phyloP scores from a whole-genome alignment of 2,888 invertebrate genomes.

The Sarcophaga rosellei region DNA sequence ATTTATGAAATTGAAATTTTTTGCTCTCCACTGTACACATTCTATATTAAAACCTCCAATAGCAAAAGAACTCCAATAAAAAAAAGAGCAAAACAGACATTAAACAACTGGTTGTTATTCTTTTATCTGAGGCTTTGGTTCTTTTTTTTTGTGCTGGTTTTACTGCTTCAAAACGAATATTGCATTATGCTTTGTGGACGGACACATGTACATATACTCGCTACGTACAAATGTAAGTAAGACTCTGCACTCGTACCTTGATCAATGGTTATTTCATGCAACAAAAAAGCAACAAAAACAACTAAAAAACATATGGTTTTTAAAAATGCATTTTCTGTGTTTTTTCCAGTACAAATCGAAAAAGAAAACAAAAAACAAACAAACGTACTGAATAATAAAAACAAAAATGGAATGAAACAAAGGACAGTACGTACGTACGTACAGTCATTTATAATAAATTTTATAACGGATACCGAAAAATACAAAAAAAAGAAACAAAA shows the following conservation, averaged over 20 bases:
- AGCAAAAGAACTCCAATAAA: neutral
- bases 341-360: constrained; percentile 19
- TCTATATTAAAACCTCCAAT: neutral
- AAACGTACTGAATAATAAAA: constrained; percentile 8
- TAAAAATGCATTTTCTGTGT: constrained; percentile 68
- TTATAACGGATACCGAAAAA: constrained; percentile 50
- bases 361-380: constrained; percentile 29
- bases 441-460: constrained; percentile 56
- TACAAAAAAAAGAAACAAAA: neutral
- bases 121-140: neutral
- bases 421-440: neutral
- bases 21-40: constrained; percentile 11
- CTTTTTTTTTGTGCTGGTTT: neutral
- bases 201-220: too few species aligned
- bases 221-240: neutral
- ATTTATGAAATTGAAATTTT: neutral
- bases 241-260: constrained; percentile 18
- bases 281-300: neutral
- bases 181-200: neutral
- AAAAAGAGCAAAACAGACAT: constrained; percentile 7
- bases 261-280: constrained; percentile 53
- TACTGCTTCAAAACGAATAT: neutral
- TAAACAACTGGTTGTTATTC: constrained; percentile 35
- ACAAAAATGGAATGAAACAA: constrained; percentile 9
- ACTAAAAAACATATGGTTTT: constrained; percentile 51